Evolutionary conservation across 2,888 invertebrate genomes (phyloP), one percentile per base, ranked within the genome.

Genomic region (Lasioglossum morio): DNA sequence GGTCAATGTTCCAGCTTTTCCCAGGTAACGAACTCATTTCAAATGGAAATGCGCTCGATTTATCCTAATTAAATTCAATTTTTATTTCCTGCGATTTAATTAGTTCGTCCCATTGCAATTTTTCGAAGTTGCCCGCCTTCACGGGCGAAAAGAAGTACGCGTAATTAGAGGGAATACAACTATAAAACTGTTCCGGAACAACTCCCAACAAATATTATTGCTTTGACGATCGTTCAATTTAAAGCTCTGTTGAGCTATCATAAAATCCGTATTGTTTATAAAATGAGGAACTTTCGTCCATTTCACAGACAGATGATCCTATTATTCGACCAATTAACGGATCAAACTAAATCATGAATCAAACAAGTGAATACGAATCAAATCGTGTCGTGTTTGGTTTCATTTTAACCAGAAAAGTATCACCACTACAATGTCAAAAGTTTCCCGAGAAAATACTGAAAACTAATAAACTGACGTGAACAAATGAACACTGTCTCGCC

Each of bases 1-100:
- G 53, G 57, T 69, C 57, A 74, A 66, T 60, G 72, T 43, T 14
- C 23, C n/a, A 7, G 46, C n/a, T 14, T 34, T 53, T 53, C 63
- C 16, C 72, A 60, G 14, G 40, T 63, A 37, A 72, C 37, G 79
- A 23, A 46, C 73, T 57, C 69, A n/a, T 37, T 81, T n/a, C 46
- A 46, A n/a, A 37, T 37, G 34, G 43, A 57, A 80, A 75, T 43
- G 43, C n/a, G 40, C 30, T 66, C 66, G 30, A 66, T 46, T 69
- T 53, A 60, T 40, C 37, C 37, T 16, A 27, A 57, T 60, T 60
- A 60, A 60, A 60, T 27, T 53, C 37, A 75, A 57, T 60, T 60
- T 75, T 60, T 60, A 75, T 40, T 60, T 60, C 27, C 43, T 4
- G 10, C 40, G 57, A 57, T 60, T 75, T 75, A 40, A 40, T 75